Evolutionary conservation across 2,888 invertebrate species (phyloP).

Genomic region (Tiliacea aurago): DNA sequence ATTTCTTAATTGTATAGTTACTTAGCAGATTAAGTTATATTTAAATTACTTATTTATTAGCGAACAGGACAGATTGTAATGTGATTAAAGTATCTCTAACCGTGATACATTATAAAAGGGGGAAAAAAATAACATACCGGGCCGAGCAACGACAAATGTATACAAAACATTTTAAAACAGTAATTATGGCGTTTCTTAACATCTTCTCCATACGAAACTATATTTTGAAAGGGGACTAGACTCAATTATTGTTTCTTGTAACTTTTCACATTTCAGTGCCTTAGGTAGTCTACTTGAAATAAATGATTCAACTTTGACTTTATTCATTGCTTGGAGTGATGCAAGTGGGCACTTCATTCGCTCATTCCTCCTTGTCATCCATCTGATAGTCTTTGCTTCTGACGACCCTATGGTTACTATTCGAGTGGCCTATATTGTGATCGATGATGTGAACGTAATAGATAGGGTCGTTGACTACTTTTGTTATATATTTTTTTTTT

Average conservation of each 20-base stretch:
- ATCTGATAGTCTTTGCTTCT: not conserved
- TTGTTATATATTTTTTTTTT: not conserved
- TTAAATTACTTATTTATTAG: too few relatives aligned
- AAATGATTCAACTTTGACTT: not conserved
- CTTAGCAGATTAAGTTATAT: too few relatives aligned
- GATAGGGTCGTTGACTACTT: constrained; percentile 46
- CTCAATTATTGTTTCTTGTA: not conserved
- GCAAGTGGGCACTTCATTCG: not conserved
- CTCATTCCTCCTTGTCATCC: not conserved
- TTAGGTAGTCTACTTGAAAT: not conserved
- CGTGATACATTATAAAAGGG: too few relatives aligned
- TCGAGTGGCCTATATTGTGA: not conserved
- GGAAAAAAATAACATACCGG: too few relatives aligned
- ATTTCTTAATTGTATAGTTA: too few relatives aligned
- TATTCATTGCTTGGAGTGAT: not conserved
- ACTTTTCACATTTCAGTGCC: not conserved
- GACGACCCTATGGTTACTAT: not conserved
- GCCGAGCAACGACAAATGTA: too few relatives aligned
- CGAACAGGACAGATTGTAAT: too few relatives aligned
- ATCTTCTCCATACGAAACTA: too few relatives aligned
- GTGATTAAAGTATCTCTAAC: too few relatives aligned
- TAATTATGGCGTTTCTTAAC: too few relatives aligned
- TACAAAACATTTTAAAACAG: too few relatives aligned
- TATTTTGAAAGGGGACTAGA: not conserved
- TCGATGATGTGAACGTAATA: constrained; percentile 31